phyloP scores from a whole-genome alignment of 1,140 invertebrate genomes.

The Diploscapter pachys region DNA sequence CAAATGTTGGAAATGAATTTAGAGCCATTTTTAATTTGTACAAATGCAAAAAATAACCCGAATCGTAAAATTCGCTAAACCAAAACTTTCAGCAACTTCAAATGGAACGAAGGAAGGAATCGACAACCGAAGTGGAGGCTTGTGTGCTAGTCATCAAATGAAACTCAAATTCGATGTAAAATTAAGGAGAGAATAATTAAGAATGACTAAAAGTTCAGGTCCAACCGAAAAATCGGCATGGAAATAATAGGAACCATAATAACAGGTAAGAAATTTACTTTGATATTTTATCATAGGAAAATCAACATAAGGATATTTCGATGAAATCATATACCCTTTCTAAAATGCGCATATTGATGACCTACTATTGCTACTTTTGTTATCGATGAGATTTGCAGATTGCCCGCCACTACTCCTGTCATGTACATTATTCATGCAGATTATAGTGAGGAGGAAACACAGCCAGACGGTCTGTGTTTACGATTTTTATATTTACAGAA shows the following conservation, averaged over 20 bases:
- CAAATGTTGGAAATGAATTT: no score
- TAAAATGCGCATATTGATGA: no score
- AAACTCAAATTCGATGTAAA: conserved; percentile 27
- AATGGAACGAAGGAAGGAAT: conserved; percentile 30
- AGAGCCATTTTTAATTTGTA: no score
- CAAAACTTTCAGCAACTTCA: conserved; percentile 19
- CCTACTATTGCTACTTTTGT: neutral
- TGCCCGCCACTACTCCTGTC: conserved; percentile 4
- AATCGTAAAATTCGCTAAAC: neutral
- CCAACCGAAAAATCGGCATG: conserved; percentile 1
- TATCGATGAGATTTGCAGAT: neutral
- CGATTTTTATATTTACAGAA: no score
- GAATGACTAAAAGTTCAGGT: neutral
- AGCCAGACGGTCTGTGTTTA: no score
- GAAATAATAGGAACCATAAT: conserved; percentile 22
- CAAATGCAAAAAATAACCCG: neutral
- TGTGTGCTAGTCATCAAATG: conserved; percentile 28
- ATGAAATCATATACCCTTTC: neutral
- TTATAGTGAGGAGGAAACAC: no score
- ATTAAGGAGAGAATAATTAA: no score
- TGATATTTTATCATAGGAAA: neutral
- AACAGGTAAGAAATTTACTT: conserved; percentile 24
- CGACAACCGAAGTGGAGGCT: conserved; percentile 27
- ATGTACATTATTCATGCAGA: conserved; percentile 23
- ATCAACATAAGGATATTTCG: neutral